Conservation (phyloP, 1,140 invertebrate species). For the Euura saliciscinereae region DNA sequence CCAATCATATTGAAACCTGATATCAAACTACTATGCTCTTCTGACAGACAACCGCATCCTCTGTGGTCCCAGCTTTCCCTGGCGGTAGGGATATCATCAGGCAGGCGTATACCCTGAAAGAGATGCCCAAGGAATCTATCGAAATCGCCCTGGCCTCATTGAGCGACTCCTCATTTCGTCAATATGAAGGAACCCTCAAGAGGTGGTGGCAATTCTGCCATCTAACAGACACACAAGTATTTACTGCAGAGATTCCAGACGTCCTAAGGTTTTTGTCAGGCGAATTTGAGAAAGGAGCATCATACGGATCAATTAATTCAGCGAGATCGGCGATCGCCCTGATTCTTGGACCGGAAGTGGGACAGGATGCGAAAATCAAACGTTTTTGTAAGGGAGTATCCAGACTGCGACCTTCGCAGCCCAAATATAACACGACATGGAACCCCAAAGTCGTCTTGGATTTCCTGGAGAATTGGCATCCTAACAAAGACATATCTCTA, state of each 20-base stretch:
- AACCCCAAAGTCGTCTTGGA: constrained; percentile 31
- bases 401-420: constrained; percentile 24
- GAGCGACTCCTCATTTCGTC: constrained; percentile 30
- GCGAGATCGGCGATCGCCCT: constrained; percentile 20
- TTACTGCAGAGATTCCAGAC: constrained; percentile 1
- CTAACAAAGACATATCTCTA: constrained; percentile 21
- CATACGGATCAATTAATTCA: constrained; percentile 13
- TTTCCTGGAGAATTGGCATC: constrained; percentile 14
- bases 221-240: constrained; percentile 17
- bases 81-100: constrained; percentile 34
- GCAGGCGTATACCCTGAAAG: constrained; percentile 24
- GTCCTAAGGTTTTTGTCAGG: constrained; percentile 17
- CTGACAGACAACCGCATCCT: constrained; percentile 28
- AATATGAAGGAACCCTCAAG: constrained; percentile 35
- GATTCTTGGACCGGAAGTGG: constrained; percentile 20
- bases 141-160: constrained; percentile 35
- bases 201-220: constrained; percentile 38
- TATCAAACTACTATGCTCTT: constrained; percentile 24
- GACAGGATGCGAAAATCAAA: constrained; percentile 22
- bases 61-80: constrained; percentile 34
- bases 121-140: constrained; percentile 24
- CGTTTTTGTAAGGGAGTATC: constrained; percentile 33
- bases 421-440: constrained; percentile 33
- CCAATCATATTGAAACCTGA: constrained; percentile 28
- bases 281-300: constrained; percentile 6